Conservation (phyloP, 1,140 invertebrate genomes). For the Trissolcus basalis region DNA sequence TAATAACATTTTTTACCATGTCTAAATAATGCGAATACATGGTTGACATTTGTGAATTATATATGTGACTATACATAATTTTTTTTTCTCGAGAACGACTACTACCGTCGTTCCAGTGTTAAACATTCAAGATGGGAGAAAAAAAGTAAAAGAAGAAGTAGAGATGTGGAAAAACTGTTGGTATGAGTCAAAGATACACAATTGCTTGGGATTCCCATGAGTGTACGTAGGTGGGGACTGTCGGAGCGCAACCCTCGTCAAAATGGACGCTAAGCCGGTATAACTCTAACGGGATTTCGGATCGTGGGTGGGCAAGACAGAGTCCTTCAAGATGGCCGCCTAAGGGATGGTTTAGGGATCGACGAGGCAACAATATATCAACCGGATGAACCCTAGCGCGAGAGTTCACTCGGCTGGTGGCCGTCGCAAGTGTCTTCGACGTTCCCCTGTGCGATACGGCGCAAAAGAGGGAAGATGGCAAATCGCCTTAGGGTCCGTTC, state of each 20-base stretch:
- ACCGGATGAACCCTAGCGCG: constrained; percentile 53
- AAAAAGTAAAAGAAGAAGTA: constrained; percentile 27
- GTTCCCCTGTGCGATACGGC: constrained; percentile 26
- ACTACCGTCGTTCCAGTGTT: background rate
- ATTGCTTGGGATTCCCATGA: constrained; percentile 42
- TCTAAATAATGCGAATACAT: no score
- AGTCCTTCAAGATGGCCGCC: constrained; percentile 76
- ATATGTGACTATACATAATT: no score
- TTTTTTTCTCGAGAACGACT: no score
- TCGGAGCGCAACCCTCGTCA: constrained; percentile 62
- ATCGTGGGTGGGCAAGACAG: constrained; percentile 71
- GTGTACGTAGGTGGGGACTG: constrained; percentile 37
- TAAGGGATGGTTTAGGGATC: constrained; percentile 74
- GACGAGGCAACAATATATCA: constrained; percentile 73
- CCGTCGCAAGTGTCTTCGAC: constrained; percentile 61
- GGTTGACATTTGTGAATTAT: no score
- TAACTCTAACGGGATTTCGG: constrained; percentile 76
- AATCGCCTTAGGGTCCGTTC: constrained; percentile 60
- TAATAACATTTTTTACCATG: no score
- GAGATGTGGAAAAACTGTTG: constrained; percentile 16
- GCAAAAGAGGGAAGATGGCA: constrained; percentile 32
- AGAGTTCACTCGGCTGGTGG: constrained; percentile 63
- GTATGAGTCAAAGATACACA: constrained; percentile 31
- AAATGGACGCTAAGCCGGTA: constrained; percentile 76
- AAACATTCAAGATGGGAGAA: constrained; percentile 13